These are phyloP conservation scores for Beris morrisii DNA, from an alignment of 2,888 invertebrate genomes.

Conservation along the genomic window DNA sequence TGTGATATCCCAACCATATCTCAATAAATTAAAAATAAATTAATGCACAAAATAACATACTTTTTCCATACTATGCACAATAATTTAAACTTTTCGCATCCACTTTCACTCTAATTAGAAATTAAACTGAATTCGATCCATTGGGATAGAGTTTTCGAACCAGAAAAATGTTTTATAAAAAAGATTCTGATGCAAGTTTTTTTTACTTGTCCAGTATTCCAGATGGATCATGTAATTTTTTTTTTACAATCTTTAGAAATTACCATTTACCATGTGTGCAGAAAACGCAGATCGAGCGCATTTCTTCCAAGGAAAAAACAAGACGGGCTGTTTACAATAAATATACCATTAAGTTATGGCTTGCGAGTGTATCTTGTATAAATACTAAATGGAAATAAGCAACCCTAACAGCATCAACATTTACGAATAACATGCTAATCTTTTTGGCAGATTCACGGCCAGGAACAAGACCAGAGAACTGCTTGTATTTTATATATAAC, in stretches of 20 bases:
- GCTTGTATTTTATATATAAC: too few relatives aligned
- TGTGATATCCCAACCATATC: too few relatives aligned
- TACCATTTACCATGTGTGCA: constrained; percentile 27
- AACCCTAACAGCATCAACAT: too few relatives aligned
- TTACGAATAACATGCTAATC: too few relatives aligned
- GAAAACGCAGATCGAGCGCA: constrained; percentile 20
- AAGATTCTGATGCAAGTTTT: constrained; percentile 23
- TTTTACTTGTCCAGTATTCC: constrained; percentile 20
- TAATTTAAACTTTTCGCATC: too few relatives aligned
- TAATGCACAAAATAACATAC: background rate
- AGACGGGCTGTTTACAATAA: constrained; percentile 27
- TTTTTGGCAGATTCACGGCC: constrained; percentile 1
- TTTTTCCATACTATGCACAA: background rate
- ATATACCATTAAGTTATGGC: constrained; percentile 1
- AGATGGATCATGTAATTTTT: constrained; percentile 15
- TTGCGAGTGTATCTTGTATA: background rate
- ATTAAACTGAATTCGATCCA: constrained; percentile 14
- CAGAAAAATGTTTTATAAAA: background rate
- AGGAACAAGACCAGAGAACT: background rate
- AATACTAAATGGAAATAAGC: background rate
- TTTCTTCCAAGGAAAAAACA: background rate
- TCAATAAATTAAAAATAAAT: too few relatives aligned
- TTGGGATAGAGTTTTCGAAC: background rate
- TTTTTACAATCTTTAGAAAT: background rate
- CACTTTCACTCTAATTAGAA: background rate